Base-by-base conservation (phyloP, 2,113 vertebrate species). In the Pterocles gutturalis region DNA sequence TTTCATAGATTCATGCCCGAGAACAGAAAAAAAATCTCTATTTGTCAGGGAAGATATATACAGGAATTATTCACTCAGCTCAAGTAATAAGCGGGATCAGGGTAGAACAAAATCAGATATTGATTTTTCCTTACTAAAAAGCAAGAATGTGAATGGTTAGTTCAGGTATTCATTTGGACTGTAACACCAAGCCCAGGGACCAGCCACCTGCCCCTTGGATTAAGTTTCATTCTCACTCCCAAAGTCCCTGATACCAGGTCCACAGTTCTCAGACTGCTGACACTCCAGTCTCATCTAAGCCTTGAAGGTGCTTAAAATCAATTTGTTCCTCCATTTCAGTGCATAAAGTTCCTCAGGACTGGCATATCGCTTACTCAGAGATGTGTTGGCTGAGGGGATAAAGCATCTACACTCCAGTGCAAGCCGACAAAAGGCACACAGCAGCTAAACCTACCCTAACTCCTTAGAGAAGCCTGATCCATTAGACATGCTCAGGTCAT, bases 51-150 rank as follows among this genome's bases (percentile, higher is more conserved):
- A 90, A 80, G 33, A 93, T 28, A 67, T 45, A 83, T 45, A 60
- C 41, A 54, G 55, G 43, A 95, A 93, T 89, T 93, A 87, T 78
- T 82, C 88, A 65, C 86, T 87, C 88, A 87, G 69, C 29, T 91
- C 48, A 87, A 90, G 53, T 69, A 92, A 72, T 71, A 92, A 89
- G 53, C 57, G 49, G 26, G 29, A 26, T 94, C 64, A 89, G 28
- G 29, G 21, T 64, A 67, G n/a, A 93, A 92, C 18, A 93, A 92
- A 94, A 71, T 61, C 81, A 61, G 55, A 55, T 22, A 81, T 17
- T 57, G 72, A 49, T 81, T 83, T 92, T 96, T 79, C 19, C 29
- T 55, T 45, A 41, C 5, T n/a, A 72, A 79, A 75, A 67, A 31
- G 7, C n/a, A 65, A 58, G 36, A 91, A 34, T 34, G 8, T 51